These are phyloP conservation scores for Mesitornis unicolor DNA, from an alignment of 2,113 vertebrate species.

Conservation along the genomic window DNA sequence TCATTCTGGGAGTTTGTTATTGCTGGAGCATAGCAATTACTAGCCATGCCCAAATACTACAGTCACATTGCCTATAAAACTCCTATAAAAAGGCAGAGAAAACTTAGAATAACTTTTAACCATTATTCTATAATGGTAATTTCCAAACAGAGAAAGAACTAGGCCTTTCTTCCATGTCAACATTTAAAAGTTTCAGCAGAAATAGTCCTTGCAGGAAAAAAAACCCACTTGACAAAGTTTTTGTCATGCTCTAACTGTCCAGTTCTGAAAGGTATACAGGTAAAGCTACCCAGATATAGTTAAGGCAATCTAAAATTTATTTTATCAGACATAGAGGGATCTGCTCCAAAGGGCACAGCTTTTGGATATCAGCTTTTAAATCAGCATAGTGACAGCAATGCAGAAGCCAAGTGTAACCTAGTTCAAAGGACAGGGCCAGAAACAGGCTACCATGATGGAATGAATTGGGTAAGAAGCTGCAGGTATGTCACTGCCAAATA, in stretches of 20 bases:
- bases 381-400: accelerated
- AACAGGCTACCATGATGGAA: neutral
- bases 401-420: neutral
- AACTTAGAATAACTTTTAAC: accelerated
- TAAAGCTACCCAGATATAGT: neutral
- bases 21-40: neutral
- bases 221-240: neutral
- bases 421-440: neutral
- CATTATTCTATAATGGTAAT: neutral
- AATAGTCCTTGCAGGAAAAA: neutral
- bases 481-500: neutral
- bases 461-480: neutral
- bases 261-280: neutral
- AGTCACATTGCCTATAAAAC: neutral
- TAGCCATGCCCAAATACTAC: neutral
- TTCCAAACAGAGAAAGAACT: neutral
- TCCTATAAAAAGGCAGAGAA: neutral
- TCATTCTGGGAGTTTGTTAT: neutral
- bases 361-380: neutral
- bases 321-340: neutral
- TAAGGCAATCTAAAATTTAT: neutral
- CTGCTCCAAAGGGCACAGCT: neutral
- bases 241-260: neutral
- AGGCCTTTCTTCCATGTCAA: neutral
- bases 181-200: neutral